Percentiles rank a stretch among this genome's conserved stretches.
These are phyloP conservation scores for Paratrypauchen microcephalus DNA, from an alignment of 2,797 vertebrate genomes.

Conservation along the genomic window DNA sequence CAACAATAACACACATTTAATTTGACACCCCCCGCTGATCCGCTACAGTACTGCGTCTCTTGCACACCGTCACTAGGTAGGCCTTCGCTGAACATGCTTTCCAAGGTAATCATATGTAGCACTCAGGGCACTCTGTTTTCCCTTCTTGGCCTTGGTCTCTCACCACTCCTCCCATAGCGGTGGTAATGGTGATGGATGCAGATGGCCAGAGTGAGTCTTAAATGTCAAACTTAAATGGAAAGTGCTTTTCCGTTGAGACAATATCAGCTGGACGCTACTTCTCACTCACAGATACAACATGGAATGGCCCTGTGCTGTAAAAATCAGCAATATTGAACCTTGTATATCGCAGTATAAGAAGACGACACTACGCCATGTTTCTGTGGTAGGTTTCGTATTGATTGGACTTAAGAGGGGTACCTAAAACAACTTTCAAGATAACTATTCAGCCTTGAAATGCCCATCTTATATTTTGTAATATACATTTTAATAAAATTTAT, in stretches of 20 bases:
- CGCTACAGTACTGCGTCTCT: constrained; percentile 8
- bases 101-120: constrained; percentile 62
- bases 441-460: no score
- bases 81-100: constrained; percentile 52
- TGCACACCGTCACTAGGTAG: constrained; percentile 28
- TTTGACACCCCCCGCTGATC: constrained; percentile 46
- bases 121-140: constrained; percentile 43
- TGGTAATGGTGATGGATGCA: constrained; percentile 68
- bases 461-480: no score
- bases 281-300: constrained; percentile 26
- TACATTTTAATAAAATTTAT: no score
- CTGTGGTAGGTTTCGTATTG: not conserved
- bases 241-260: constrained; percentile 52
- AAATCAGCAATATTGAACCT: not conserved
- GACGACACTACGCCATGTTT: not conserved
- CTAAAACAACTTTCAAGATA: no score
- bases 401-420: not conserved
- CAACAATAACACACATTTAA: constrained; percentile 64
- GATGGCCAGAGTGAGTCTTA: constrained; percentile 61
- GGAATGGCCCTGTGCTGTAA: not conserved
- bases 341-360: not conserved
- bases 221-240: constrained; percentile 72
- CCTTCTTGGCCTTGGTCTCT: constrained; percentile 34
- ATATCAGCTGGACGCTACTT: constrained; percentile 57
- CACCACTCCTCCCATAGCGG: constrained; percentile 48